Conservation (phyloP, 2,797 vertebrate genomes). For the Columba guinea region DNA sequence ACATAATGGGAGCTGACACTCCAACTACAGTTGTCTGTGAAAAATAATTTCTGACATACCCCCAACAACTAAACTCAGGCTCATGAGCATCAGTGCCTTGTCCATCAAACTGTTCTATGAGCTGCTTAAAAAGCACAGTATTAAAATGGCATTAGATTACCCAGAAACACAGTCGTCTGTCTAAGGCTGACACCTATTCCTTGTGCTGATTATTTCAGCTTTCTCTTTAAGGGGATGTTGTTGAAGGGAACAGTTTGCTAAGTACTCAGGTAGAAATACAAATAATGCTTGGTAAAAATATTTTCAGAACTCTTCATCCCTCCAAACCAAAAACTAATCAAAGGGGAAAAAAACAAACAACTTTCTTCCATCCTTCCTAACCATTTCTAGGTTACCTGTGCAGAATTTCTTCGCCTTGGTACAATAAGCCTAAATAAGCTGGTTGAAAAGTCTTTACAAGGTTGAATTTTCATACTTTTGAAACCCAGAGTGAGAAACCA, state of each 20-base stretch:
- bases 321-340: background rate
- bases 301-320: background rate
- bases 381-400: background rate
- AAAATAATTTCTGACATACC: conserved; percentile 44
- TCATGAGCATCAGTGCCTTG: background rate
- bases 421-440: background rate
- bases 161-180: background rate
- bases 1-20: conserved; percentile 37
- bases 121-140: conserved; percentile 43
- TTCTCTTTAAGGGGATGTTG: background rate
- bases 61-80: conserved; percentile 19
- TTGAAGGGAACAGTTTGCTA: conserved; percentile 2
- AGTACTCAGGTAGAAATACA: background rate
- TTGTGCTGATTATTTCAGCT: conserved; percentile 9
- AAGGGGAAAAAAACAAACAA: background rate
- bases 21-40: conserved; percentile 9
- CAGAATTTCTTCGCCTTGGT: background rate
- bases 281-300: background rate
- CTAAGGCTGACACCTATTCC: conserved; percentile 25
- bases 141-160: conserved; percentile 55
- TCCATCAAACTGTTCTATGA: conserved; percentile 37
- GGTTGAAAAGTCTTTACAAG: background rate
- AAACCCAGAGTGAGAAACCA: background rate
- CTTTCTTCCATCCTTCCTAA: background rate
- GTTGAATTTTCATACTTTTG: background rate